Evolutionary conservation across 2,797 vertebrate species (phyloP), one percentile per base, ranked within the genome.

Genomic region (Poecilia wingei): DNA sequence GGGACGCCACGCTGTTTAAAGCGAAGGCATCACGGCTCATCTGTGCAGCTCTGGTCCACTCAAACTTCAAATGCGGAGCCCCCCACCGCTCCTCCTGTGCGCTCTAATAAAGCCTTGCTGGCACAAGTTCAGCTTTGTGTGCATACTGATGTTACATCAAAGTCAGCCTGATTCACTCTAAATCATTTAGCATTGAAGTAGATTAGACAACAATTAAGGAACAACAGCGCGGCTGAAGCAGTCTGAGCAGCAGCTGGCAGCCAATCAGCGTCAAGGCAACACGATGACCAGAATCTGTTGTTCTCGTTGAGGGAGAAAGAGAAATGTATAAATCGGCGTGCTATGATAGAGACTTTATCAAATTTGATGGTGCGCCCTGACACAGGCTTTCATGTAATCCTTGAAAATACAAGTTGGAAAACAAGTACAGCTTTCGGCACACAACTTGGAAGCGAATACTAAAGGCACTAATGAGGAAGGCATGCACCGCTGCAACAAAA

Each of bases 191-290:
- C 82, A 79, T 28, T 59, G 59, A 77, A 75, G 82, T 84, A 72
- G 72, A 93, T 89, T 84, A 89, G 86, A 76, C 74, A 85, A 87
- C 79, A 88, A 90, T 90, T 90, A 84, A 87, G 90, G 83, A 84
- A 76, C 61, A 78, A 12, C 76, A 68, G 8, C 5, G 16, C 5
- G 41, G 78, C 79, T 82, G 86, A 88, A 53, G 46, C 57, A 69
- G 82, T 83, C 71, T 73, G 74, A 89, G 87, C 82, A 76, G 82
- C 88, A 77, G 77, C 87, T 89, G 88, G 83, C 85, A 85, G 83
- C 87, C 86, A 77, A 74, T 85, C 84, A 89, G 51, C 71, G 78
- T 57, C 74, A 83, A 82, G 78, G 61, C 77, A 66, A 71, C 45
- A 80, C 41, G 41, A 41, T 69, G 81, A 75, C 59, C 72, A 86